Evolutionary conservation across 2,797 vertebrate genomes (phyloP), one percentile per base, ranked within the genome.

Genomic region (Amblyopsis hoosieri): DNA sequence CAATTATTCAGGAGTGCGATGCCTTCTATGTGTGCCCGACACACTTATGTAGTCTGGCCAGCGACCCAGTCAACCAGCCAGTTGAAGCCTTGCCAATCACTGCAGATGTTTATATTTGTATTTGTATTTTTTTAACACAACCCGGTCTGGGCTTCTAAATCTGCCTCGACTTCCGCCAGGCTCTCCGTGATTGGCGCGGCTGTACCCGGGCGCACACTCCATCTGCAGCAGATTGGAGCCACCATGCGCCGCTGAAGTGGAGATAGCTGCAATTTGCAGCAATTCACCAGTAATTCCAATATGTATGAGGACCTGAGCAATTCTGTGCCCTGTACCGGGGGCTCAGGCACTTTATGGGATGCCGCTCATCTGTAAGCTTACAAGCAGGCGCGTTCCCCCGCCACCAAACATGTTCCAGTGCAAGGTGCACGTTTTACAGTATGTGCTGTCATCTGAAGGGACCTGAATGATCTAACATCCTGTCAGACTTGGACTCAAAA

Each of bases 261-360:
- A 85, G 75, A 88, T 82, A 78, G 86, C 81, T 82, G 82, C 81
- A 88, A 90, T 89, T 90, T 89, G 84, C 72, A 74, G 78, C 84
- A 84, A 87, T 90, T 86, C 71, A 65, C 64, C 61, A 64, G 86
- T 88, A 85, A 88, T 89, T 88, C 75, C 54, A 78, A 82, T 84
- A 89, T 87, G 85, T 87, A 84, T 85, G 79, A 86, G 81, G 73
- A 84, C 66, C 60, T 63, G 75, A 82, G 76, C 80, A 77, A 85
- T 78, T 64, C 56, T 48, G 31, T 62, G 67, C 64, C 66, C 52
- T 1, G n/a, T 13, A 19, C 9, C 19, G 19, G 75, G 81, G 74
- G 72, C 70, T 79, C 45, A 54, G 76, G 60, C 70, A 72, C 83
- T 87, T 86, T 69, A 83, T 83, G 80, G 72, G 52, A 60, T 42